Base-by-base conservation (phyloP, 1,140 invertebrate species). In the Chrysomallon squamiferum region DNA sequence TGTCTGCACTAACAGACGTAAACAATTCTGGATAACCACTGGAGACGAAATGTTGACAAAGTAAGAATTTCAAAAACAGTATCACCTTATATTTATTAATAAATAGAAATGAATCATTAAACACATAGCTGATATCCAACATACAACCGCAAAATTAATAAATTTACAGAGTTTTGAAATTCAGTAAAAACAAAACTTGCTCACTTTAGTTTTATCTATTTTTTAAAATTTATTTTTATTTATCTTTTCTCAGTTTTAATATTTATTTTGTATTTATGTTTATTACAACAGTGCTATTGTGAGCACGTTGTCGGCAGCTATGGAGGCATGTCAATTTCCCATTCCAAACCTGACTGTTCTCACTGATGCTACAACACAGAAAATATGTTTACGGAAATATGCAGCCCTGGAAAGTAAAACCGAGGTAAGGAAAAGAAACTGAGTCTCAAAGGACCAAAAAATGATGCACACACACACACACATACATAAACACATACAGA, bases 21-120 rank as follows among this genome's bases (percentile, higher is more conserved):
- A 91, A 87, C 90, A 91, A 70, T 90, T 90, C 78, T 87, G 91
- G 65, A 82, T 92, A 27, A 89, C 89, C 41, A 91, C 91, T 4
- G 91, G 90, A 57, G 88, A 90, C 77, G 87, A 88, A 2, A 86
- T 89, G 73, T 87, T 89, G 22, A 91, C 91, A 7, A 88, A 87
- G 75, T 90, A 90, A 63, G 77, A 91, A n/a, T n/a, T n/a, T n/a
- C n/a, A n/a, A n/a, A n/a, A n/a, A n/a, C n/a, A n/a, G n/a, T n/a
- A n/a, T n/a, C n/a, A n/a, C n/a, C n/a, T n/a, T n/a, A n/a, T n/a
- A n/a, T n/a, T n/a, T n/a, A n/a, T n/a, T n/a, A n/a, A n/a, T n/a
- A n/a, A n/a, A n/a, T n/a, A n/a, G n/a, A n/a, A n/a, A n/a, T n/a
- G n/a, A n/a, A n/a, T n/a, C n/a, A n/a, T n/a, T n/a, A n/a, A n/a